Evolutionary conservation across 2,113 vertebrate species (phyloP).

Genomic region (Gnathonemus echidnorhynchus): DNA sequence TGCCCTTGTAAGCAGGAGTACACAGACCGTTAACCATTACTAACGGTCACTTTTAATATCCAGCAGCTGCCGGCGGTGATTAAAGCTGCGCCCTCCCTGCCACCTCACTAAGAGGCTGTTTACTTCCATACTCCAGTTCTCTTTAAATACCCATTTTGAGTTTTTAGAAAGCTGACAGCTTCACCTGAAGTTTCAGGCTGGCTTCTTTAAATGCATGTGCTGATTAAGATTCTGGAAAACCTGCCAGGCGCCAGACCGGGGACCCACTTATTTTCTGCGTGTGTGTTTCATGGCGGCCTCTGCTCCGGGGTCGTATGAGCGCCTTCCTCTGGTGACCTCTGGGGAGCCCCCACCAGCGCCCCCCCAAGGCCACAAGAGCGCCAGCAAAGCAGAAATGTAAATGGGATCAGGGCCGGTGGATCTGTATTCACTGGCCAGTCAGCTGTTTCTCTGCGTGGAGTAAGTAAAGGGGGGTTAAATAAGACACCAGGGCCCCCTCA

Average conservation of each 20-base stretch:
- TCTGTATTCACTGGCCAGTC: not conserved
- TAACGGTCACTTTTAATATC: not conserved
- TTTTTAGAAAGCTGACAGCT: not conserved
- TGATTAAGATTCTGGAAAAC: not conserved
- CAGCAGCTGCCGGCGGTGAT: not conserved
- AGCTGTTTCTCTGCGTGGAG: not conserved
- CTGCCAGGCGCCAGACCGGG: not conserved
- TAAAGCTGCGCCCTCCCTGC: not conserved
- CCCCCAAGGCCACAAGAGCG: not conserved
- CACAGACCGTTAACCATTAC: not conserved
- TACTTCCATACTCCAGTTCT: not conserved
- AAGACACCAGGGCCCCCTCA: not conserved
- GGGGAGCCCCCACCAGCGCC: not conserved
- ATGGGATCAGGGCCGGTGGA: not conserved
- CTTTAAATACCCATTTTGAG: not conserved
- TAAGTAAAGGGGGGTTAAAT: not conserved
- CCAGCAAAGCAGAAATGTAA: conserved; percentile 7
- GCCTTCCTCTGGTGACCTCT: not conserved
- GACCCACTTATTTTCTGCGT: not conserved
- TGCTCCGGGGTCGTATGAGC: not conserved
- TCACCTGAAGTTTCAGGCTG: not conserved
- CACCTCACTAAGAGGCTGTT: not conserved
- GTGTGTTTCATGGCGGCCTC: not conserved
- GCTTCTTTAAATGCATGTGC: not conserved
- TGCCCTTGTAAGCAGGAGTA: not conserved